Evolutionary conservation across 2,888 invertebrate species (phyloP).

Genomic region (Drosophila atripex): DNA sequence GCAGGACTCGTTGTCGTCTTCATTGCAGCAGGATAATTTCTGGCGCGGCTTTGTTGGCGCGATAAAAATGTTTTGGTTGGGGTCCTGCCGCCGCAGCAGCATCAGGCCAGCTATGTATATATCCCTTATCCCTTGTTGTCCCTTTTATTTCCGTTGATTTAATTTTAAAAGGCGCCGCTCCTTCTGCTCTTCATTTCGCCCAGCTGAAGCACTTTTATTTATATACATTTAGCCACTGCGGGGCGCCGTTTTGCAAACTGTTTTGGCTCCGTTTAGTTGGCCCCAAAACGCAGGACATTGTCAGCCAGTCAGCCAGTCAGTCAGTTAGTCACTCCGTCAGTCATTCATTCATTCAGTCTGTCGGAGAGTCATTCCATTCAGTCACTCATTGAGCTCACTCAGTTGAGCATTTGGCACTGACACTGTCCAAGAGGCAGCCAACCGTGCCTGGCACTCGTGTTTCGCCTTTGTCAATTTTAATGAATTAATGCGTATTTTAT

Average conservation of each 20-base stretch:
- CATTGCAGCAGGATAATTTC: slow-evolving; percentile 77
- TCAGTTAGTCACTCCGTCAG: slow-evolving; percentile 17
- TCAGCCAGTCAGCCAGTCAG: slow-evolving; percentile 31
- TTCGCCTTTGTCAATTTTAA: slow-evolving; percentile 79
- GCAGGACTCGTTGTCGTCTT: slow-evolving; percentile 53
- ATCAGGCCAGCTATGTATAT: neutral
- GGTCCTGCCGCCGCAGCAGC: slow-evolving; percentile 41
- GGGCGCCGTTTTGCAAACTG: slow-evolving; percentile 60
- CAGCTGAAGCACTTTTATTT: slow-evolving; percentile 68
- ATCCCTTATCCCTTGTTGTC: slow-evolving; percentile 18
- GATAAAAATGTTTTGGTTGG: slow-evolving; percentile 67
- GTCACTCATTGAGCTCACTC: slow-evolving; percentile 30
- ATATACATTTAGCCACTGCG: slow-evolving; percentile 55
- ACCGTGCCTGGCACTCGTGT: slow-evolving; percentile 67
- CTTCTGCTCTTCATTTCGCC: slow-evolving; percentile 57
- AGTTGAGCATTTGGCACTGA: slow-evolving; percentile 33
- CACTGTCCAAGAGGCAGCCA: slow-evolving; percentile 54
- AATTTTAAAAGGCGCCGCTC: slow-evolving; percentile 78
- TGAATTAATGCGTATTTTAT: slow-evolving; percentile 79
- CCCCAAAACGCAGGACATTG: slow-evolving; percentile 61
- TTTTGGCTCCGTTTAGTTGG: slow-evolving; percentile 74
- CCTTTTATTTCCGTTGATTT: slow-evolving; percentile 76
- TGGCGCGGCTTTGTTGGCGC: slow-evolving; percentile 67
- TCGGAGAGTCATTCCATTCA: slow-evolving; percentile 11
- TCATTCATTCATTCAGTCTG: slow-evolving; percentile 16